Base-by-base conservation (phyloP, 2,113 vertebrate genomes). In the Cyanoderma ruficeps region DNA sequence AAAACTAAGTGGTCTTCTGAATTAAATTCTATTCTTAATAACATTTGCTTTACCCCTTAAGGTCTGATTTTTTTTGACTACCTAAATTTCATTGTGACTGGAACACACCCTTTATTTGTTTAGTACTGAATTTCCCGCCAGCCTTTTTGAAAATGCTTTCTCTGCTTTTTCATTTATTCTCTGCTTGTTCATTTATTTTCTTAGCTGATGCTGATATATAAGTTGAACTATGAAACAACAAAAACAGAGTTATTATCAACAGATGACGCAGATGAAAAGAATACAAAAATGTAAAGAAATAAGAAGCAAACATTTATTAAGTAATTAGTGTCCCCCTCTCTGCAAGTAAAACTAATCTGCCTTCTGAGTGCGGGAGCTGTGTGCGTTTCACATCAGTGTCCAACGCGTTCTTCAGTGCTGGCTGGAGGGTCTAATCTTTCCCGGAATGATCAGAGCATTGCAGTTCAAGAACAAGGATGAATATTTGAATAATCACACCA, bases 401-500 rank as follows among this genome's bases (percentile, higher is more conserved):
- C 86, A 94, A 90, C 87, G 89, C 61, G 60, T 97, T 97, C 97
- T 94, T 94, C 85, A n/a, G 68, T 92, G 59, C 94, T 94, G 63
- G 86, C 91, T 96, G 83, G 83, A 97, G 95, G 78, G 80, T 92
- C 97, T 98, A 97, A 97, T 98, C 97, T 97, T 98, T 93, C 97
- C 88, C 95, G 94, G 96, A 97, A 90, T 96, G 95, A 94, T 97
- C 95, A 50, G 53, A 97, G 95, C 96, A 95, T 84, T 56, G 90
- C 85, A 92, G 97, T 97, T 97, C 95, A 98, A 98, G 97, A 97
- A 94, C 93, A 97, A 97, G 97, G 98, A 98, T 97, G 97, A 97
- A 95, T 97, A 96, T 98, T 97, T 97, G 97, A 97, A 97, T 97
- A 98, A 98, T 98, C 97, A 83, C 98, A 98, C 97, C 96, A 98